Conservation (phyloP, 2,797 vertebrate genomes). For the Lepidocolaptes lacrymiger region DNA sequence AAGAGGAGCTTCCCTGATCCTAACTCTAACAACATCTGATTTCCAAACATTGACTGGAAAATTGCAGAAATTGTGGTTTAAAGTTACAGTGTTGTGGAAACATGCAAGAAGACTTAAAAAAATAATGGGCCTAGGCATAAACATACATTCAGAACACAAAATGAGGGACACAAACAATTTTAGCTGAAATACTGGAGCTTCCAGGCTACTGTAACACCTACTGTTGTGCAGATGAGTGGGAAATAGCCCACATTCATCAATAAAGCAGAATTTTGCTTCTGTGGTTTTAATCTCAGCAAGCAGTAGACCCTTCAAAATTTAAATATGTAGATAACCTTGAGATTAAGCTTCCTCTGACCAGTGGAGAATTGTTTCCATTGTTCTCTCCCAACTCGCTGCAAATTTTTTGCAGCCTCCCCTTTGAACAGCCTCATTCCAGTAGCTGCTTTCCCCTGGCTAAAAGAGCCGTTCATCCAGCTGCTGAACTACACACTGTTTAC, state of each 20-base stretch:
- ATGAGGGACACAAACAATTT: background rate
- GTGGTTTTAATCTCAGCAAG: background rate
- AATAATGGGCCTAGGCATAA: background rate
- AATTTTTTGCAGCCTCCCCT: background rate
- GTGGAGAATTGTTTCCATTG: background rate
- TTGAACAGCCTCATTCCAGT: background rate
- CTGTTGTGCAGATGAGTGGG: background rate
- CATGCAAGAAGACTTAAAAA: background rate
- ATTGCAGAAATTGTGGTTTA: background rate
- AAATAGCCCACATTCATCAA: background rate
- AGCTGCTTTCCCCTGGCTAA: background rate
- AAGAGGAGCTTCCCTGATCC: background rate
- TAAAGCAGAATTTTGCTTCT: background rate
- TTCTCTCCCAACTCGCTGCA: background rate
- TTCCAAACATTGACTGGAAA: background rate
- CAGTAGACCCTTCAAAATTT: background rate
- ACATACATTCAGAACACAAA: background rate
- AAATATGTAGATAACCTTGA: background rate
- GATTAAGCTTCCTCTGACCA: background rate
- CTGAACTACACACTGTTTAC: background rate
- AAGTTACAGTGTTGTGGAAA: background rate
- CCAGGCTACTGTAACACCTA: background rate
- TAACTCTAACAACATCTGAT: background rate
- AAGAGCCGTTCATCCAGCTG: background rate
- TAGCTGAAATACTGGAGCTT: background rate